Percentiles rank a stretch among this genome's conserved stretches.
These are phyloP conservation scores for Pachypanchax playfairii DNA, from an alignment of 2,113 vertebrate species.

Conservation along the genomic window DNA sequence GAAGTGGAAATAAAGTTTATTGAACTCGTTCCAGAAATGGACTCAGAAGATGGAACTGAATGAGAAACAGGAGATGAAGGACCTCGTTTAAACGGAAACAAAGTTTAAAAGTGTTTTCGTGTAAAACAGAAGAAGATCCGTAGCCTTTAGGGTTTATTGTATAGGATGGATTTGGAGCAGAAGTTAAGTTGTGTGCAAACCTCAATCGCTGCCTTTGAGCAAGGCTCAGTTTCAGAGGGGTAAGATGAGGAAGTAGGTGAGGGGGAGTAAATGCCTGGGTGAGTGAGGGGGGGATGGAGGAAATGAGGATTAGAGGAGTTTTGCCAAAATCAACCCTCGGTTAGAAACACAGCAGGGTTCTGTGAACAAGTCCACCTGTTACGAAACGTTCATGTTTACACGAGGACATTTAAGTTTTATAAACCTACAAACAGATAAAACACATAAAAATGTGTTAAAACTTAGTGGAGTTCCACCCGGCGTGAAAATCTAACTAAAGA, in stretches of 20 bases:
- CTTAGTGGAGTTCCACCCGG: too few relatives aligned
- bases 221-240: conserved; percentile 59
- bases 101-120: neutral
- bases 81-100: neutral
- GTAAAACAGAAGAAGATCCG: conserved; percentile 9
- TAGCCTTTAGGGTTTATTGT: conserved; percentile 47
- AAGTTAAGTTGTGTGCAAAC: conserved; percentile 73
- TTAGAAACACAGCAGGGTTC: conserved; percentile 17
- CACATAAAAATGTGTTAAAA: neutral
- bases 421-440: neutral
- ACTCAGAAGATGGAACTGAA: conserved; percentile 16
- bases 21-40: conserved; percentile 3
- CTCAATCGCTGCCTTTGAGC: conserved; percentile 65
- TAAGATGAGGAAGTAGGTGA: conserved; percentile 47
- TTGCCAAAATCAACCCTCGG: conserved; percentile 62
- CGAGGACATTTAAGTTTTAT: neutral
- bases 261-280: conserved; percentile 40
- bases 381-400: neutral
- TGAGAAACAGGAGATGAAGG: neutral
- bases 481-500: too few relatives aligned
- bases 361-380: neutral
- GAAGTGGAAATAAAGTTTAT: conserved; percentile 7
- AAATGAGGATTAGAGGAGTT: conserved; percentile 69
- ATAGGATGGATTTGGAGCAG: conserved; percentile 68
- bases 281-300: conserved; percentile 46